Base-by-base conservation (phyloP, 2,113 vertebrate species). In the Embiotoca jacksoni region DNA sequence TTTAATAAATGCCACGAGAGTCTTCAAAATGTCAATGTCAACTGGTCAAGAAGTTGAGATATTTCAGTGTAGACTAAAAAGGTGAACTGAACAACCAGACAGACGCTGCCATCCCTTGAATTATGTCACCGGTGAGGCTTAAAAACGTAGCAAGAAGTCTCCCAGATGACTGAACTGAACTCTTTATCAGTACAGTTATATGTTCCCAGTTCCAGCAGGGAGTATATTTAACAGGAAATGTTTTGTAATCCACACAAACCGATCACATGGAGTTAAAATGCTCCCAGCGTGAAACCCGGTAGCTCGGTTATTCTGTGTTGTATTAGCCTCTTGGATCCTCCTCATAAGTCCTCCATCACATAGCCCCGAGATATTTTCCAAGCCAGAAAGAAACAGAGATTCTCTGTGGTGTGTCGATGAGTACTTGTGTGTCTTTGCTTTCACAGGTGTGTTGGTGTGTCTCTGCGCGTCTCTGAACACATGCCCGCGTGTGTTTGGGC, bases 351-450 rank as follows among this genome's bases (percentile, higher is more conserved):
- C 35, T 68, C 23, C 52, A 67, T 58, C 52, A 41, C 53, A 36
- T 49, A 30, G 57, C 80, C 57, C 7, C 0, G 1, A 78, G 80
- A 59, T 63, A 13, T 76, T 81, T 84, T 72, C 54, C n/a, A 47
- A 50, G 33, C 5, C 63, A 44, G 44, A 71, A 79, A 79, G 32
- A 55, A 60, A 41, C 44, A 31, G 23, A 66, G 33, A 14, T 31
- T 60, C 58, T 67, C 70, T 55, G 62, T n/a, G 30, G 58, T 57
- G 61, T 55, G 36, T 52, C 44, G n/a, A 8, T n/a, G 16, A 74
- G 11, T 52, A n/a, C n/a, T 52, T 23, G 3, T 53, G 32, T 14
- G 5, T 56, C 3, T 58, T 31, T 39, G 5, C 52, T 10, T 60
- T 11, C n/a, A 7, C 68, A 35, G 44, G 44, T 37, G 37, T 31